Evolutionary conservation across 1,140 invertebrate species (phyloP), one percentile per base, ranked within the genome.

Genomic region (Camponotus pennsylvanicus): DNA sequence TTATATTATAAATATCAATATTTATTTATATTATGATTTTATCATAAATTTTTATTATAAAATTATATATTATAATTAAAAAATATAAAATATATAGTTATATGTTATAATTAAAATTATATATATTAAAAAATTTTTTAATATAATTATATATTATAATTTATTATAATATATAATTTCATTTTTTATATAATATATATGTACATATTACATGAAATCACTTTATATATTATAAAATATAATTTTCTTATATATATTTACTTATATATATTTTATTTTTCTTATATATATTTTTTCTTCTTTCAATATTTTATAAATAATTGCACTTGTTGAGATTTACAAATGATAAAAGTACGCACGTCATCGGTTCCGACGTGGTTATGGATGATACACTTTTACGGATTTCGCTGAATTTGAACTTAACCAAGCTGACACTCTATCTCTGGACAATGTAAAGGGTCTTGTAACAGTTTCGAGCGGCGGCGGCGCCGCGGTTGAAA

Each of bases 381-480:
- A 32, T 57, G 4, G 27, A 3, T 2, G 18, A 71, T 15, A 42
- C 18, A 6, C 27, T 83, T 73, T 32, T 63, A 75, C 40, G 49
- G n/a, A 49, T 73, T 83, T 49, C 32, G 27, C 32, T 75, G 69
- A 83, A 83, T 73, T 71, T 61, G 52, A 82, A 52, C 55, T 83
- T 75, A 75, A 55, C 32, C 27, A 27, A 61, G 52, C 79, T 75
- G 55, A 83, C 55, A 61, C 21, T 15, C 18, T 86, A 79, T 82
- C 55, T 90, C 86, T 90, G 88, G 76, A 67, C 57, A 88, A 82
- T 83, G 82, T 90, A 90, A 82, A 52, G 55, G 21, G 42, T 49
- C 49, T 55, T 40, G 57, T 82, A 71, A 45, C 71, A 55, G 83
- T 86, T 82, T 83, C 66, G 42, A 83, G 78, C 77, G 21, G 55